These are phyloP conservation scores for Horisme vitalbata DNA, from an alignment of 2,888 invertebrate species.

Conservation along the genomic window DNA sequence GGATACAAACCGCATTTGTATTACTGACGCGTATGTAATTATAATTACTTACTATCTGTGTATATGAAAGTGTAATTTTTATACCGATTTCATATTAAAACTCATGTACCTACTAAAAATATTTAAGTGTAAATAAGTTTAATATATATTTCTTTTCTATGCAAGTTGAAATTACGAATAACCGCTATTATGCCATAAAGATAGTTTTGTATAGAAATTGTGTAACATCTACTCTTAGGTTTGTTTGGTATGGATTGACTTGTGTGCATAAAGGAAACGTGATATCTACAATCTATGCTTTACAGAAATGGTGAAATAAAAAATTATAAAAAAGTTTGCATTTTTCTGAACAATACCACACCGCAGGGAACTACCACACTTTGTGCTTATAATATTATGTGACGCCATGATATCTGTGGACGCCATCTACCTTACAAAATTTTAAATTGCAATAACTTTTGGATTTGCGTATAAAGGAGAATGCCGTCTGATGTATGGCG, in stretches of 20 bases:
- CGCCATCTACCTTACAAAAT: no score
- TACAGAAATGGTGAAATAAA: constrained; percentile 81
- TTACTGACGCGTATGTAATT: constrained; percentile 72
- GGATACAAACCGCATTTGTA: constrained; percentile 76
- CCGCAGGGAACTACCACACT: no score
- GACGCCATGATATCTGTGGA: no score
- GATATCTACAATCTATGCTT: constrained; percentile 83
- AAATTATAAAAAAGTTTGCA: constrained; percentile 57
- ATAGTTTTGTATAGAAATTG: constrained; percentile 75
- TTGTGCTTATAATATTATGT: no score
- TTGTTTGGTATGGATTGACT: constrained; percentile 74
- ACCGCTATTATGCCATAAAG: constrained; percentile 73
- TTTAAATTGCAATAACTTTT: no score
- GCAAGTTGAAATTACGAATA: constrained; percentile 58
- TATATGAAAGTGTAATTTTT: constrained; percentile 81
- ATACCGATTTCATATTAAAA: constrained; percentile 81
- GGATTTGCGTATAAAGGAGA: no score
- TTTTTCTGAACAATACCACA: constrained; percentile 5
- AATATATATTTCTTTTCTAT: constrained; percentile 75
- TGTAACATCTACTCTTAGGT: constrained; percentile 65
- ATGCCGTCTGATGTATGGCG: no score
- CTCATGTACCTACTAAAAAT: constrained; percentile 78
- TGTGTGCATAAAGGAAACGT: constrained; percentile 81
- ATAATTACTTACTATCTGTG: constrained; percentile 17
- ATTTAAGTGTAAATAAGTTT: constrained; percentile 79